A percentile compares a stretch with the other conserved stretches of the same genome.
phyloP scores from a whole-genome alignment of 2,888 invertebrate genomes.

The Brachyptera putata region DNA sequence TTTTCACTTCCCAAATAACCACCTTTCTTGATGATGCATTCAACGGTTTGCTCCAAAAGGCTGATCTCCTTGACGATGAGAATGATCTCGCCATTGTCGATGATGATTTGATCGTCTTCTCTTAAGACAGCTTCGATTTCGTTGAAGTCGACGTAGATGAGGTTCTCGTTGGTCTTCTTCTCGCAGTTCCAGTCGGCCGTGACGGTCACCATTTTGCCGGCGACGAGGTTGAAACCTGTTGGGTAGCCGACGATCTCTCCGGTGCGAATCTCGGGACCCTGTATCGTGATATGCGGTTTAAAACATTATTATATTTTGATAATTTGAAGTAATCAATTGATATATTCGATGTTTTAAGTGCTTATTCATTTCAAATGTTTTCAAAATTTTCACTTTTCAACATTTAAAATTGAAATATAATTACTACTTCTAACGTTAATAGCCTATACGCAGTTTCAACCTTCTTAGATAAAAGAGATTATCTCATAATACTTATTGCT shows the following conservation, averaged over 20 bases:
- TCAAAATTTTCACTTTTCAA: too few species aligned
- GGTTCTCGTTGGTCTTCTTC: slow-evolving; percentile 48
- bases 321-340: too few species aligned
- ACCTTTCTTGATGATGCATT: slow-evolving; percentile 90
- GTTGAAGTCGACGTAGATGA: slow-evolving; percentile 55
- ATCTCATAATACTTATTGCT: too few species aligned
- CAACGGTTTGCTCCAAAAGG: slow-evolving; percentile 34
- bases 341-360: too few species aligned
- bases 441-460: too few species aligned
- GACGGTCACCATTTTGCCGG: slow-evolving; percentile 49
- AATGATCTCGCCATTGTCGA: slow-evolving; percentile 60
- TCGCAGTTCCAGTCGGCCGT: slow-evolving; percentile 49
- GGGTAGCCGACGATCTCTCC: slow-evolving; percentile 47
- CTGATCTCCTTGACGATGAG: slow-evolving; percentile 51
- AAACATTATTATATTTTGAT: too few species aligned
- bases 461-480: too few species aligned
- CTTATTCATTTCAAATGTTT: too few species aligned
- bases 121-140: slow-evolving; percentile 55
- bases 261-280: slow-evolving; percentile 60
- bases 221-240: slow-evolving; percentile 51
- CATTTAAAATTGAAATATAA: too few species aligned
- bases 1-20: slow-evolving; percentile 91
- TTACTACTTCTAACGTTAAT: too few species aligned
- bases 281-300: too few species aligned
- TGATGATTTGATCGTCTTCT: slow-evolving; percentile 49